Base-by-base conservation (phyloP, 2,797 vertebrate species). In the Scomberomorus guttatus region DNA sequence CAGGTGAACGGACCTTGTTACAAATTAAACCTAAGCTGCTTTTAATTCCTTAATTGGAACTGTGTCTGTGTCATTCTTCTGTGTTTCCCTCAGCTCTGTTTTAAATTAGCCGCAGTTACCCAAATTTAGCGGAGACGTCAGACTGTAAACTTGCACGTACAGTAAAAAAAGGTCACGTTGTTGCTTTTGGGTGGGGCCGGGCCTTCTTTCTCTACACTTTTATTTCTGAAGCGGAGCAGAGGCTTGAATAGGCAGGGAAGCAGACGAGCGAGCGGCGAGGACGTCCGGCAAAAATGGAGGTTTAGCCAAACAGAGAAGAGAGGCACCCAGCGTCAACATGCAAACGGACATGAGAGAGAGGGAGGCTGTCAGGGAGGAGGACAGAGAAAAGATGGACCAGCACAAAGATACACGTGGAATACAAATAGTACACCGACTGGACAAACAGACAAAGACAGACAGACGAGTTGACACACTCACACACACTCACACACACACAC, bases 201-300 rank as follows among this genome's bases (percentile, higher is more conserved):
- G 51, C 13, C n/a, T 44, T 61, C n/a, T 3, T 57, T 78, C 20
- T 59, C 34, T 54, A 3, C 25, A 10, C 3, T 75, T 77, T 29
- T 6, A 32, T 44, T 55, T 29, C 27, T 73, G 44, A 65, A 22
- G 52, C 32, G 6, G n/a, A 55, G 46, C 34, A 34, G 34, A 76
- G 62, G 57, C 56, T n/a, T n/a, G 69, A 63, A 60, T 56, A 72
- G 52, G 62, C 67, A 58, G 56, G 67, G 17, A 64, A 25, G 65
- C 66, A 81, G 27, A 39, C 73, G n/a, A 68, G 73, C 18, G 25
- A 72, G 66, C 57, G 50, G 70, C 9, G 15, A 62, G 82, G 72
- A 64, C 37, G n/a, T 64, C 66, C 80, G 67, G 79, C 60, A 86
- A 87, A 87, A 90, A 88, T 78, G 76, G 84, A 85, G 81, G 83